These are phyloP conservation scores for Tragelaphus strepsiceros DNA, from an alignment of 2,113 vertebrate species.

Conservation along the genomic window DNA sequence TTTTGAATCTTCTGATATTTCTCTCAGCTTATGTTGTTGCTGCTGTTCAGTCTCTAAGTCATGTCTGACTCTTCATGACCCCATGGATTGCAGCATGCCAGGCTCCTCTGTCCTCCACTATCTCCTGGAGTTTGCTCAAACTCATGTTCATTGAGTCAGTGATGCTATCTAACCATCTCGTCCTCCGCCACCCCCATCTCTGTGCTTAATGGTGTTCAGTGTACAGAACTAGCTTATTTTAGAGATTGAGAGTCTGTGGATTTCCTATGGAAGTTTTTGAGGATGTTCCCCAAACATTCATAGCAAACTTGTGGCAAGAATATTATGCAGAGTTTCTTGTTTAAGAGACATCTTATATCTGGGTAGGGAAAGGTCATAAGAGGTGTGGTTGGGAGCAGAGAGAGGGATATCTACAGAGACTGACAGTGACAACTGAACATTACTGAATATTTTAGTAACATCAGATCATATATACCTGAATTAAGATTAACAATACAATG, in stretches of 20 bases:
- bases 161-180: not conserved
- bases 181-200: not conserved
- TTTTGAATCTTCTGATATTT: not conserved
- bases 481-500: not conserved
- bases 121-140: not conserved
- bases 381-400: not conserved
- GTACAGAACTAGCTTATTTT: not conserved
- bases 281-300: not conserved
- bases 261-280: not conserved
- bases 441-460: not conserved
- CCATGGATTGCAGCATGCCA: accelerated
- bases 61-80: not conserved
- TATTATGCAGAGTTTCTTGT: not conserved
- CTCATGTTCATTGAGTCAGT: not conserved
- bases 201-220: not conserved
- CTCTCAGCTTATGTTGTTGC: not conserved
- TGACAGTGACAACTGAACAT: not conserved
- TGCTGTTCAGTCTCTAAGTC: not conserved
- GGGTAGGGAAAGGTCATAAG: not conserved
- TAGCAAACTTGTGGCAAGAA: not conserved
- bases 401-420: not conserved
- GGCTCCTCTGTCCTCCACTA: not conserved
- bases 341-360: not conserved
- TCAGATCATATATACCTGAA: not conserved
- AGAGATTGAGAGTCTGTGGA: not conserved